Base-by-base conservation (phyloP, 2,888 invertebrate genomes). In the Diaprepes abbreviatus region DNA sequence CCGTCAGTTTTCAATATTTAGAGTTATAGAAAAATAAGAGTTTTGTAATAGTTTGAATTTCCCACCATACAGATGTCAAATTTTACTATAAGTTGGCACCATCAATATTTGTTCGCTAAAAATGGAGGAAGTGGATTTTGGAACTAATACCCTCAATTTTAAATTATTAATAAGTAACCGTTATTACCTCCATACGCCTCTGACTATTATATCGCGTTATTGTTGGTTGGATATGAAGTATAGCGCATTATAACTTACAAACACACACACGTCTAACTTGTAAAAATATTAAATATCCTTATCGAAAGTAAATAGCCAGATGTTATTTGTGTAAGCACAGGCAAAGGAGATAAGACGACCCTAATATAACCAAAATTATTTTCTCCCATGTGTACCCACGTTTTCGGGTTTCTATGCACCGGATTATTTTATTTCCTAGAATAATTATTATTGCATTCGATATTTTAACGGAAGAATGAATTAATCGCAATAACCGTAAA, bases 291-390 rank as follows among this genome's bases (percentile, higher is more conserved):
- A 78, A 78, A 77, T 77, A 77, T 58, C 74, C 76, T 78, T 78
- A 79, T 78, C 79, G 77, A 78, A 76, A 77, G 73, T 69, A 77
- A 79, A 79, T 76, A 79, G 74, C 63, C 79, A 79, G 77, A 79
- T 78, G 73, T 74, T 78, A 76, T 79, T 79, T 78, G 74, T 73
- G 71, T 63, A 57, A 63, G 63, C 63, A 55, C 48, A 50, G 52
- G 55, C 55, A 50, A 75, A 66, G 73, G 71, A 63, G 73, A 73
- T 73, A 75, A 74, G 67, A 63, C 59, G 38, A 58, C 73, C 73
- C 70, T 74, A 75, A 73, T 66, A 64, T 64, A 71, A 48, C 68
- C 57, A 50, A 55, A 55, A 55, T 50, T 38, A 43, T 38, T 31
- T 57, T 57, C 45, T 40, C 21, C 55, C 55, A 55, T 64, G 64